These are phyloP conservation scores for Globodera rostochiensis DNA, from an alignment of 1,140 invertebrate genomes.

Conservation along the genomic window DNA sequence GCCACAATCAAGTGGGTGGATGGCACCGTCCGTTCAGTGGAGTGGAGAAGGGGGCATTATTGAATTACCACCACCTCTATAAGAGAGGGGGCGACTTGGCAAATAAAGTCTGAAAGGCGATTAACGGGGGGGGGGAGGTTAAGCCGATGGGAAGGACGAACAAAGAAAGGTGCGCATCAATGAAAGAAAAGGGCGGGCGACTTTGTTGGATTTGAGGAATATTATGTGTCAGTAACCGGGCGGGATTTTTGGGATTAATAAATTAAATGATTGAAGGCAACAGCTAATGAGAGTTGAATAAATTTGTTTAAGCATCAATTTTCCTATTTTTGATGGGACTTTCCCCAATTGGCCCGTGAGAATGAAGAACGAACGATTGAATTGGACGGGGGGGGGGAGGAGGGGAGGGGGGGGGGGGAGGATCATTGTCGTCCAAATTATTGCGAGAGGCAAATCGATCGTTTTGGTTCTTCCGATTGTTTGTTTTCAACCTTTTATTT, in stretches of 20 bases:
- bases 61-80: background rate
- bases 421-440: background rate
- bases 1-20: background rate
- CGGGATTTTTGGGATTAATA: too few species aligned
- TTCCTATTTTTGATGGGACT: too few species aligned
- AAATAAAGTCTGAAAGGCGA: conserved; percentile 5
- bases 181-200: background rate
- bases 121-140: background rate
- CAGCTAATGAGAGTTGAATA: too few species aligned
- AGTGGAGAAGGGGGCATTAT: background rate
- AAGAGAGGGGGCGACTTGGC: background rate
- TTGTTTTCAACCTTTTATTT: background rate
- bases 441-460: background rate
- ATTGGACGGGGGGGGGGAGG: background rate
- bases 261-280: too few species aligned
- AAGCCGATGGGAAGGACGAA: background rate
- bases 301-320: too few species aligned
- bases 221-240: background rate
- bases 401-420: background rate
- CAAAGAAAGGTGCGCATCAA: background rate
- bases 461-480: background rate
- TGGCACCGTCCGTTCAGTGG: background rate
- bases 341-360: too few species aligned
- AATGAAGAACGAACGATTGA: background rate
- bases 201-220: background rate